Conservation (phyloP, 2,888 invertebrate genomes). For the Machimus rusticus region DNA sequence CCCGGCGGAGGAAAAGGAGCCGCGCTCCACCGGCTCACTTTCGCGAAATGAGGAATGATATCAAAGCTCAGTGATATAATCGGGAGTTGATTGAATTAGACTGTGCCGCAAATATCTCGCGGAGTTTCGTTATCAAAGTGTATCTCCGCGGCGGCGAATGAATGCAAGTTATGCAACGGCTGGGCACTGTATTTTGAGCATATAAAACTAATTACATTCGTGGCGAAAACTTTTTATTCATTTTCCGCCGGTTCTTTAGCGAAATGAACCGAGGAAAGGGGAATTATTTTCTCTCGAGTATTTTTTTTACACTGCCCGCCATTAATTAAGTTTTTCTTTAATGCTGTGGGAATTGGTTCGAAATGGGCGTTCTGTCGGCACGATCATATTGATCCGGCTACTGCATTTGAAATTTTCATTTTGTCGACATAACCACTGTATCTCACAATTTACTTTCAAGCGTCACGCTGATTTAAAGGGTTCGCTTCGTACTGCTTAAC, state of each 20-base stretch:
- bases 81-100: neutral
- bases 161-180: neutral
- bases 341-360: neutral
- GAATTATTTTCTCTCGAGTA: neutral
- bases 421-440: neutral
- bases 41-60: neutral
- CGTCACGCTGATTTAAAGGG: neutral
- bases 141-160: neutral
- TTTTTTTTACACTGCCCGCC: neutral
- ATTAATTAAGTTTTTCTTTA: neutral
- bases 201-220: neutral
- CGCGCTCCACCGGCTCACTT: neutral
- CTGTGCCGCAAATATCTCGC: neutral
- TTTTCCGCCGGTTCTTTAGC: neutral
- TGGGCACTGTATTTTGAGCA: neutral
- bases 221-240: neutral
- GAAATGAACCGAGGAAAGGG: neutral
- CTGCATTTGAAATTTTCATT: neutral
- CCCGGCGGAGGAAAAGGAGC: neutral
- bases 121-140: neutral
- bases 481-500: neutral
- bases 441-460: neutral
- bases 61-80: neutral
- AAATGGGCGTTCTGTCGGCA: neutral
- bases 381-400: neutral